phyloP scores from a whole-genome alignment of 2,113 vertebrate species.

The Rhinoptilus africanus region DNA sequence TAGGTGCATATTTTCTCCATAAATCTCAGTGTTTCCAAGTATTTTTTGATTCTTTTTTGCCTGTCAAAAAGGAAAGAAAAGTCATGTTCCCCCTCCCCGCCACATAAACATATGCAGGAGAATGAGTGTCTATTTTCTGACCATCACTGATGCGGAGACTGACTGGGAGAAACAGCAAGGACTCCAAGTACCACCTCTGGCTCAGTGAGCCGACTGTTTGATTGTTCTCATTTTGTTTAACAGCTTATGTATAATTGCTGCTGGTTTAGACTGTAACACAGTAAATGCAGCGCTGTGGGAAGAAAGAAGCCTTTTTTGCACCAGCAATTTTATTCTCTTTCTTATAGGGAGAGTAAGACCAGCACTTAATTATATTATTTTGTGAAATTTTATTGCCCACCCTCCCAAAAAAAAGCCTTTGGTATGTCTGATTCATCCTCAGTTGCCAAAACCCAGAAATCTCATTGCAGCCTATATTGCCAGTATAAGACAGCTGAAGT shows the following conservation, averaged over 20 bases:
- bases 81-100: accelerated
- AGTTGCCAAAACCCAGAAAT: not conserved
- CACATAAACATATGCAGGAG: constrained; percentile 19
- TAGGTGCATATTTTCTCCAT: not conserved
- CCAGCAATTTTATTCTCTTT: not conserved
- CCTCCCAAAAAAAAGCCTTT: not conserved
- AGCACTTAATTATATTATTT: not conserved
- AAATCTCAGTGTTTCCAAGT: not conserved
- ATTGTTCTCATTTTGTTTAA: constrained; percentile 39
- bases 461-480: not conserved
- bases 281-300: not conserved
- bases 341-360: not conserved
- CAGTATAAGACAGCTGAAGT: not conserved
- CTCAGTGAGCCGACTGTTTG: constrained; percentile 10
- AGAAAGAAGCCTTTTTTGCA: not conserved
- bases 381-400: not conserved
- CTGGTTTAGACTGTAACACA: constrained; percentile 7
- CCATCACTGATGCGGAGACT: constrained; percentile 12
- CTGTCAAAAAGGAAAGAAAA: not conserved
- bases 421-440: not conserved
- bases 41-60: not conserved
- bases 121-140: not conserved
- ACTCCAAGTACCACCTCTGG: constrained; percentile 41
- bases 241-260: constrained; percentile 40
- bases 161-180: constrained; percentile 38